A percentile compares a stretch with the other conserved stretches of the same genome.
Conservation (phyloP, 35 echinoderm and acorn worm species). For the Acanthaster planci region DNA sequence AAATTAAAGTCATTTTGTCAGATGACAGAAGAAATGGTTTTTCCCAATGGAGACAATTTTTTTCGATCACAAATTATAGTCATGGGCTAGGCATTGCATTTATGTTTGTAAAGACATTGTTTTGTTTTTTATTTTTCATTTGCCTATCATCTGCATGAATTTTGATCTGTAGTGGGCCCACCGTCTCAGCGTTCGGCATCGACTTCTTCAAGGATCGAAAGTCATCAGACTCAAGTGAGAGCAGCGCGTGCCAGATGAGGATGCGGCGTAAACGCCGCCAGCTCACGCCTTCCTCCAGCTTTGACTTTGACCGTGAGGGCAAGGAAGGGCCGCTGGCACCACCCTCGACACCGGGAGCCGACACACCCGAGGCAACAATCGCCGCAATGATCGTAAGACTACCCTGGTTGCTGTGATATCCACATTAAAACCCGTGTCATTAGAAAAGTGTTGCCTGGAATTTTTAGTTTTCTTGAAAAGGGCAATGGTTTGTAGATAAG, state of each 20-base stretch:
- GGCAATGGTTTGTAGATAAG: no score
- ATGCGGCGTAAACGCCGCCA: slow-evolving; percentile 57
- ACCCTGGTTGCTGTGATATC: background rate
- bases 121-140: background rate
- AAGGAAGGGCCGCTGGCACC: slow-evolving; percentile 22
- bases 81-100: no score
- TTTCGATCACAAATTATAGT: no score
- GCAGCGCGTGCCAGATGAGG: slow-evolving; percentile 60
- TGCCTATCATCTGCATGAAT: background rate
- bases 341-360: slow-evolving; percentile 6
- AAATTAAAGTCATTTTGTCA: no score
- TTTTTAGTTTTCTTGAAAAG: no score
- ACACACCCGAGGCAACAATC: slow-evolving; percentile 20
- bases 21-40: no score
- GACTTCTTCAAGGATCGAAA: slow-evolving; percentile 65
- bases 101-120: background rate
- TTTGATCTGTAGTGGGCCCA: slow-evolving; percentile 36
- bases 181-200: slow-evolving; percentile 96
- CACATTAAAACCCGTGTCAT: background rate
- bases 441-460: no score
- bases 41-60: no score
- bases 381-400: background rate
- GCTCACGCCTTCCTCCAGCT: slow-evolving; percentile 85
- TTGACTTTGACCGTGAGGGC: slow-evolving; percentile 70
- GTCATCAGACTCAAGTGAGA: background rate